phyloP scores from a whole-genome alignment of 2,888 invertebrate species.

The Nemotelus pantherinus region DNA sequence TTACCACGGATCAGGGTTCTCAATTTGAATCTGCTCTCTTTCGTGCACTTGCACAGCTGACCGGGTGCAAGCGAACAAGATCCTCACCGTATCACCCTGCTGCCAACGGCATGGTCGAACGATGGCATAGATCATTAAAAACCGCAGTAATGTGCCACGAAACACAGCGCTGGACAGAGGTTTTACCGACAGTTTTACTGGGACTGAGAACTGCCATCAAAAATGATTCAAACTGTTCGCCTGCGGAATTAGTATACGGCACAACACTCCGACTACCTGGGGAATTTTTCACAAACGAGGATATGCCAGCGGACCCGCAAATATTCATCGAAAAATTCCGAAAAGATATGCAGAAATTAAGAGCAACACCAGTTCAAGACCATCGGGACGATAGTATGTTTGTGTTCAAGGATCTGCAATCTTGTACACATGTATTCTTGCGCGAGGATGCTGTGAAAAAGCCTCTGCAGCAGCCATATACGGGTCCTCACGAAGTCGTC shows the following conservation, averaged over 20 bases:
- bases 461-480: slow-evolving; percentile 48
- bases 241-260: slow-evolving; percentile 58
- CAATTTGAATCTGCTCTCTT: slow-evolving; percentile 50
- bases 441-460: slow-evolving; percentile 47
- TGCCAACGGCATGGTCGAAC: slow-evolving; percentile 51
- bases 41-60: slow-evolving; percentile 1
- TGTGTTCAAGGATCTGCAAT: slow-evolving; percentile 45
- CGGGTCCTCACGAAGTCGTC: slow-evolving; percentile 48
- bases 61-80: slow-evolving; percentile 46
- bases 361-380: neutral
- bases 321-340: slow-evolving; percentile 45
- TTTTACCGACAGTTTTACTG: slow-evolving; percentile 53
- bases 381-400: slow-evolving; percentile 31
- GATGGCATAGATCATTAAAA: slow-evolving; percentile 51
- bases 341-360: slow-evolving; percentile 13
- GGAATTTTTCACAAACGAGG: slow-evolving; percentile 48
- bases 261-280: slow-evolving; percentile 55
- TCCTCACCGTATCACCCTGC: slow-evolving; percentile 51
- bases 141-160: slow-evolving; percentile 45
- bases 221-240: slow-evolving; percentile 55
- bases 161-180: slow-evolving; percentile 48
- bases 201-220: slow-evolving; percentile 56
- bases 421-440: slow-evolving; percentile 44
- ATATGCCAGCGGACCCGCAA: slow-evolving; percentile 37
- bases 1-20: slow-evolving; percentile 49